A percentile compares a stretch with the other conserved stretches of the same genome.
Conservation (phyloP, 64 coral and sea anemone genomes). For the Porites australiensis region DNA sequence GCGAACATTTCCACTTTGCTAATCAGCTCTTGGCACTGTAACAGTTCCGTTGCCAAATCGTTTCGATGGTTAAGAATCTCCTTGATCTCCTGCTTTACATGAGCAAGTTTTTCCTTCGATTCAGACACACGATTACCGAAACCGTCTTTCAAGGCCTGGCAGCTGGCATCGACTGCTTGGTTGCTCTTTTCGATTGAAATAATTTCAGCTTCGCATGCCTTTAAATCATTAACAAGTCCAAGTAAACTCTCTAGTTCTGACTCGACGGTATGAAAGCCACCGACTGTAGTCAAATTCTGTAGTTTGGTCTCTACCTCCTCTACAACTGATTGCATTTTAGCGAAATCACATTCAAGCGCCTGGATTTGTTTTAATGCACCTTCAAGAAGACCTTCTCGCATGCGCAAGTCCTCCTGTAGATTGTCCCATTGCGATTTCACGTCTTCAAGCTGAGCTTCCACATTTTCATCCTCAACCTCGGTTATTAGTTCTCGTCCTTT, state of each 20-base stretch:
- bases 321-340: background rate
- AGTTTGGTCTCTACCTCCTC: background rate
- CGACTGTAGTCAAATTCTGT: background rate
- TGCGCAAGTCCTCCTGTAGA: background rate
- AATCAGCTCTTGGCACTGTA: constrained; percentile 20
- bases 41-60: background rate
- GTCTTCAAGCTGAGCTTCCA: constrained; percentile 19
- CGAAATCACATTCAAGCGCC: constrained; percentile 9
- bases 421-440: constrained; percentile 19
- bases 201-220: constrained; percentile 18
- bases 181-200: background rate
- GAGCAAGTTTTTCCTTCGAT: background rate
- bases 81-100: background rate
- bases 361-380: background rate
- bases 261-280: background rate
- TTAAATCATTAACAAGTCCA: constrained; percentile 20
- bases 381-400: background rate
- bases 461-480: constrained; percentile 18
- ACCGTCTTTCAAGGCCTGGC: background rate
- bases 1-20: constrained; percentile 18
- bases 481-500: constrained; percentile 39
- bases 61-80: background rate
- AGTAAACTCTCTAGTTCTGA: constrained; percentile 28
- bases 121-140: background rate
- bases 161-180: background rate